phyloP scores from a whole-genome alignment of 2,113 vertebrate species.

The Panurus biarmicus region DNA sequence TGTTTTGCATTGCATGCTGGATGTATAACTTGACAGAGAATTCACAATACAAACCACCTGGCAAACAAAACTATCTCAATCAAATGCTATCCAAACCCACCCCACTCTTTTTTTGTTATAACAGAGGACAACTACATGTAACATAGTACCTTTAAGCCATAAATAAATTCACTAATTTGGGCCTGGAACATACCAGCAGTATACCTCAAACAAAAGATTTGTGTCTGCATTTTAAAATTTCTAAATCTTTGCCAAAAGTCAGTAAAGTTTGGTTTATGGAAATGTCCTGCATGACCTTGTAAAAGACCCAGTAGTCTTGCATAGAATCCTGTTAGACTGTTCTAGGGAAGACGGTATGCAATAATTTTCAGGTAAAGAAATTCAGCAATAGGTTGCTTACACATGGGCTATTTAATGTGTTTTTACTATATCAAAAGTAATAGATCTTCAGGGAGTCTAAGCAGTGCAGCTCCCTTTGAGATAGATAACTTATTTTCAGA shows the following conservation, averaged over 20 bases:
- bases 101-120: neutral
- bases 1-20: conserved; percentile 44
- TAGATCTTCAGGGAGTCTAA: neutral
- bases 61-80: conserved; percentile 23
- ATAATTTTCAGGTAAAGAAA: neutral
- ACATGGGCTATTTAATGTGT: neutral
- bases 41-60: conserved; percentile 54
- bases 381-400: neutral
- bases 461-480: neutral
- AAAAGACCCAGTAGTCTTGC: neutral
- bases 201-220: neutral
- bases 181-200: neutral
- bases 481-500: neutral
- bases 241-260: neutral
- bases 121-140: neutral
- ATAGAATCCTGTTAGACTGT: neutral
- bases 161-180: neutral
- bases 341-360: neutral
- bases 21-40: conserved; percentile 54
- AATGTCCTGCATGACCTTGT: neutral
- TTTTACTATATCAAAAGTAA: neutral
- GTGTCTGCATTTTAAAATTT: neutral
- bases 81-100: neutral
- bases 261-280: neutral
- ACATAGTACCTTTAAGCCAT: neutral